Evolutionary conservation across 2,888 invertebrate genomes (phyloP).

Genomic region (Ditula angustiorana): DNA sequence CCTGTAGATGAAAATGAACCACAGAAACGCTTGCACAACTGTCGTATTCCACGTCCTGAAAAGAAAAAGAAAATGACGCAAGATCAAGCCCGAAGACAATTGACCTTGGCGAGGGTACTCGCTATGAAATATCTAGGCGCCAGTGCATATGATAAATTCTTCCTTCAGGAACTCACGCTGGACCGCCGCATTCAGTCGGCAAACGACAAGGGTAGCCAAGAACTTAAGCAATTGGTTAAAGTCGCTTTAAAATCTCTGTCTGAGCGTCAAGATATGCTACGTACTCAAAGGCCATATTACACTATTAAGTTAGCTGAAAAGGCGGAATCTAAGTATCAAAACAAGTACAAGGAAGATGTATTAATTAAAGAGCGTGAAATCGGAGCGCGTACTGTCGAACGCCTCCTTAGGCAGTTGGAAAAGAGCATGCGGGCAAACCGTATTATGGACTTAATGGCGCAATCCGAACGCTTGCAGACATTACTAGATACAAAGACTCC

Average conservation of each 20-base stretch:
- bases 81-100: slow-evolving; percentile 70
- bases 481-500: slow-evolving; percentile 75
- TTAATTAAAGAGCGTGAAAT: slow-evolving; percentile 70
- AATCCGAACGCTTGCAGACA: slow-evolving; percentile 76
- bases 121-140: slow-evolving; percentile 80
- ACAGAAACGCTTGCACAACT: slow-evolving; percentile 60
- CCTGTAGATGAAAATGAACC: slow-evolving; percentile 57
- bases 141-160: slow-evolving; percentile 81
- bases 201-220: slow-evolving; percentile 64
- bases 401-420: slow-evolving; percentile 67
- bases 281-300: slow-evolving; percentile 76
- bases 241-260: slow-evolving; percentile 70
- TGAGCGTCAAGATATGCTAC: slow-evolving; percentile 76
- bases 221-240: slow-evolving; percentile 59
- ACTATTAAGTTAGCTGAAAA: slow-evolving; percentile 77
- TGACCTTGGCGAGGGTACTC: slow-evolving; percentile 71
- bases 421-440: slow-evolving; percentile 67
- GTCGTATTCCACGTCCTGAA: slow-evolving; percentile 69
- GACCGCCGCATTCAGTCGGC: slow-evolving; percentile 71
- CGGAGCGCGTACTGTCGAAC: slow-evolving; percentile 68
- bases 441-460: slow-evolving; percentile 72
- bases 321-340: slow-evolving; percentile 73
- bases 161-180: slow-evolving; percentile 66
- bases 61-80: slow-evolving; percentile 68
- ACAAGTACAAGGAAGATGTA: slow-evolving; percentile 66